Conservation (phyloP, 2,113 vertebrate genomes). For the Chloebia gouldiae region DNA sequence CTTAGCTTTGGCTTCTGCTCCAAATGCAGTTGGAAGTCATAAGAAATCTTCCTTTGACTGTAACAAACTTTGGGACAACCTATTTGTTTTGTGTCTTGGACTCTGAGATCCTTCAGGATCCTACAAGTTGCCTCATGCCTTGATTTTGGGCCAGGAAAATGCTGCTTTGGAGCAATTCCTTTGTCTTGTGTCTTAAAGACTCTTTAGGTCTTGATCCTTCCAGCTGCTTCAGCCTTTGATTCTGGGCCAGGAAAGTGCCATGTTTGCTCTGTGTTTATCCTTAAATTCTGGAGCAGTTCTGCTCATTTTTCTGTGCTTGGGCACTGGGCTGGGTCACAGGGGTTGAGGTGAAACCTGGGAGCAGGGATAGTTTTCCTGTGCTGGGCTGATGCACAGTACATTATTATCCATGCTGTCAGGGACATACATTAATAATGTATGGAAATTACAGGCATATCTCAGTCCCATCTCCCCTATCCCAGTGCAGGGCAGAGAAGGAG, state of each 20-base stretch:
- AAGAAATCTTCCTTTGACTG: not conserved
- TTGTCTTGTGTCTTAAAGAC: not conserved
- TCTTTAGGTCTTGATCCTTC: not conserved
- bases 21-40: not conserved
- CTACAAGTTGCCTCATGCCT: not conserved
- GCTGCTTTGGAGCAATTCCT: not conserved
- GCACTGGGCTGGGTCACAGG: not conserved
- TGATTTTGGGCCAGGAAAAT: not conserved
- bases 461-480: conserved; percentile 39
- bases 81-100: not conserved
- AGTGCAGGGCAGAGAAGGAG: conserved; percentile 3
- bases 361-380: not conserved
- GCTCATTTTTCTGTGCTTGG: not conserved
- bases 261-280: not conserved
- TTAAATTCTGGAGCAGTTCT: not conserved
- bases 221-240: conserved; percentile 7
- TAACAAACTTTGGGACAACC: not conserved
- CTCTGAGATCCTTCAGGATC: not conserved
- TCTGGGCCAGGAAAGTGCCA: not conserved
- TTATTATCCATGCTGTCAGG: conserved; percentile 23
- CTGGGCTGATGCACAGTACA: not conserved
- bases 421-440: conserved; percentile 25
- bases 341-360: not conserved
- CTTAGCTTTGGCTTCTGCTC: not conserved
- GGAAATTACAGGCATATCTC: conserved; percentile 45